Conservation (phyloP, 2,797 vertebrate species). For the Champsocephalus gunnari region DNA sequence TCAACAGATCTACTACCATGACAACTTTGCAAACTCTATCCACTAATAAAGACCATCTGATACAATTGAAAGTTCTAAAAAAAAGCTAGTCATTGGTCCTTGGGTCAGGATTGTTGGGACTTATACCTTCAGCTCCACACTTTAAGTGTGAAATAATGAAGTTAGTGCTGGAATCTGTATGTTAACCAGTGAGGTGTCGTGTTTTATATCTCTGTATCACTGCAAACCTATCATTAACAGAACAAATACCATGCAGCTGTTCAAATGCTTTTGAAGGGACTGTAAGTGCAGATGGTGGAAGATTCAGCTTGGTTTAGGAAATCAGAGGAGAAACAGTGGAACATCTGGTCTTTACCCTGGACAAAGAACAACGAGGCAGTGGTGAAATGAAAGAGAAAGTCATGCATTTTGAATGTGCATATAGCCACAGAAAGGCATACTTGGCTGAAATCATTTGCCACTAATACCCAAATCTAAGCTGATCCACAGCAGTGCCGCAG, state of each 20-base stretch:
- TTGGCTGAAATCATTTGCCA: conserved; percentile 79
- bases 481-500: conserved; percentile 68
- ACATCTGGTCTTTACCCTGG: conserved; percentile 86
- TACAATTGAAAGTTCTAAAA: neutral
- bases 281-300: conserved; percentile 78
- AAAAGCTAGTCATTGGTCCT: neutral
- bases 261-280: conserved; percentile 68
- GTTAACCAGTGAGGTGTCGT: conserved; percentile 50
- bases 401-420: conserved; percentile 79
- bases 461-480: conserved; percentile 80
- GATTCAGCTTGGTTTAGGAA: conserved; percentile 76
- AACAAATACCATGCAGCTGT: conserved; percentile 78
- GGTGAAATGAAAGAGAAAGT: conserved; percentile 79
- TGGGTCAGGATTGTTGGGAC: neutral
- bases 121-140: conserved; percentile 26
- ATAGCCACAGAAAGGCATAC: conserved; percentile 80
- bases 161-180: conserved; percentile 34
- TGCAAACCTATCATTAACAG: conserved; percentile 72
- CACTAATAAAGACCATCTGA: conserved; percentile 27
- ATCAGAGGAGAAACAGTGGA: conserved; percentile 80
- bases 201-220: conserved; percentile 69
- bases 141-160: conserved; percentile 17
- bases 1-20: conserved; percentile 23
- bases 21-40: conserved; percentile 12
- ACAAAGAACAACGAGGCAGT: conserved; percentile 75